Conservation (phyloP, 2,113 vertebrate species). For the Addax nasomaculatus region DNA sequence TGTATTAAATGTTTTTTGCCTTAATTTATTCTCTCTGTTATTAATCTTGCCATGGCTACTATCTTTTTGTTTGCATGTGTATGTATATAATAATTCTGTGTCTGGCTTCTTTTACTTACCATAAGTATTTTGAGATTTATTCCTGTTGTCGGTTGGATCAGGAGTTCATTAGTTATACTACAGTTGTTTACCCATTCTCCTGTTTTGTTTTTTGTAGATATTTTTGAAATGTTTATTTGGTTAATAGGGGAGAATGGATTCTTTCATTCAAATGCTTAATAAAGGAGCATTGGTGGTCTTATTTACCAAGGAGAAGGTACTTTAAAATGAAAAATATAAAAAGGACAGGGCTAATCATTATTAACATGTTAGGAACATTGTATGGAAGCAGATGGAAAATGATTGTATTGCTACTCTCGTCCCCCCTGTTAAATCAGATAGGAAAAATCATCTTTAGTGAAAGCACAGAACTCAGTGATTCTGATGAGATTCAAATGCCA, state of each 20-base stretch:
- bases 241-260: not conserved
- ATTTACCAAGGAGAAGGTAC: not conserved
- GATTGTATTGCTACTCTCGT: not conserved
- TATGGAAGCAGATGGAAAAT: not conserved
- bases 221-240: not conserved
- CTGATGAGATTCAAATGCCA: not conserved
- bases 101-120: not conserved
- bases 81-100: not conserved
- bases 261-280: not conserved
- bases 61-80: not conserved
- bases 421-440: not conserved
- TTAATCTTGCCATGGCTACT: not conserved
- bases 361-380: not conserved
- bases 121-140: not conserved
- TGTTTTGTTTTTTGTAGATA: not conserved
- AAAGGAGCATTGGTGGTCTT: not conserved
- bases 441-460: not conserved
- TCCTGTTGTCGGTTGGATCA: not conserved
- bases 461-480: not conserved
- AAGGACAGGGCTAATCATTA: not conserved
- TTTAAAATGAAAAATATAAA: not conserved
- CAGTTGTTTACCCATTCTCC: not conserved
- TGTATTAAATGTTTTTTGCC: not conserved
- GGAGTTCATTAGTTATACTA: not conserved
- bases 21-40: not conserved